Evolutionary conservation across 1,140 invertebrate species (phyloP).

Genomic region (Aleiodes sp.): DNA sequence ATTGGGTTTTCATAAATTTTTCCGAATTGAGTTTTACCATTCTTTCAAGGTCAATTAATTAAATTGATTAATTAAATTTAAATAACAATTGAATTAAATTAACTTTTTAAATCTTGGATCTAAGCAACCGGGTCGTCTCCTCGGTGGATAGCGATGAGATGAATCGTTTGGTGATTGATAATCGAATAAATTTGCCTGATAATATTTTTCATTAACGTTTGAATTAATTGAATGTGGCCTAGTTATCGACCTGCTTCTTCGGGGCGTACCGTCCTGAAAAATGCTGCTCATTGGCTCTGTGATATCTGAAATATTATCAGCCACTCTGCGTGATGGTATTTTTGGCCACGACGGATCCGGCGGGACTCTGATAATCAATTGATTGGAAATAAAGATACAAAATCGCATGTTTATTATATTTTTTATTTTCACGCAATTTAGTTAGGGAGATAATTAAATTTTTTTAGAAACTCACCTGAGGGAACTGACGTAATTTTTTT

Average conservation of each 20-base stretch:
- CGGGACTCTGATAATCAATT: conserved; percentile 47
- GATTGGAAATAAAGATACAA: background rate
- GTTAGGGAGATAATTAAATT: background rate
- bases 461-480: conserved; percentile 46
- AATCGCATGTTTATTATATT: background rate
- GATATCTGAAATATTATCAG: conserved; percentile 43
- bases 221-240: background rate
- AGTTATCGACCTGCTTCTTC: conserved; percentile 46
- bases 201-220: conserved; percentile 8
- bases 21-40: no score
- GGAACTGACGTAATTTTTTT: conserved; percentile 42
- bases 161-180: conserved; percentile 20
- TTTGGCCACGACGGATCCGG: conserved; percentile 60
- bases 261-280: conserved; percentile 45
- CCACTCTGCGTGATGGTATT: conserved; percentile 52
- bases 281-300: conserved; percentile 52
- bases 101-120: conserved; percentile 53
- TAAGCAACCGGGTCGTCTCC: conserved; percentile 39
- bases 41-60: no score
- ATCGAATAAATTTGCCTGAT: background rate
- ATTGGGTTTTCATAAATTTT: no score
- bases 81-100: conserved; percentile 13
- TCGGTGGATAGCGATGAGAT: conserved; percentile 20
- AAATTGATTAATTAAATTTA: no score
- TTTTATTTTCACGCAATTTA: background rate